Evolutionary conservation across 1,140 invertebrate genomes (phyloP), one percentile per base, ranked within the genome.

Genomic region (Heliconius hewitsoni): DNA sequence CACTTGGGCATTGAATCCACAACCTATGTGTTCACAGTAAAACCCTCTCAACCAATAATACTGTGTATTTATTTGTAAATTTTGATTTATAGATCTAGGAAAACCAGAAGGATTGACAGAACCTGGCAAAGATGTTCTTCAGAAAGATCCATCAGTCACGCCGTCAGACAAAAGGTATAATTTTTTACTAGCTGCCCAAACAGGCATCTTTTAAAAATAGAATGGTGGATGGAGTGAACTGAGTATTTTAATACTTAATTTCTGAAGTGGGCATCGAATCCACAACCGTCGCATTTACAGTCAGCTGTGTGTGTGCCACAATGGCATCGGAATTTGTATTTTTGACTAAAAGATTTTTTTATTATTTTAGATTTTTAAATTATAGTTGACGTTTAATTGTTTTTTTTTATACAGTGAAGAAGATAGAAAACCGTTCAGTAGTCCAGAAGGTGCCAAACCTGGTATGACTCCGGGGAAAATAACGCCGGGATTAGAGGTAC

Each of bases 391-490:
- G 60, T 27, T 42, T 74, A 52, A 75, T 52, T 39, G 6, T 74
- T 55, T 79, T 75, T 79, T 81, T 75, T 80, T 87, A 13, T 83
- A 18, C 81, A 93, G 90, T 73, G 90, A 91, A 72, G 88, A 90
- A 42, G 91, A 93, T 3, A 85, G 91, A 34, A 92, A 92, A 83
- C 87, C 89, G 1, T 91, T 91, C 75, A 89, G 87, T 76, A 92
- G 88, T 85, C 89, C 90, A 8, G 89, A 92, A 3, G 60, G 84
- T 39, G 76, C 82, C 0, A 90, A 88, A 37, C 77, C 84, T 0
- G 87, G 84, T n/a, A 71, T 80, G 23, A 88, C 85, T 9, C 89
- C 92, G 0, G 87, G 85, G 8, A 93, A 90, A 77, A 72, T 85
- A n/a, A 87, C 87, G 0, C 88, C 90, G 3, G 87, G 91, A 6